phyloP scores from a whole-genome alignment of 2,797 vertebrate genomes.

The Phyllotis vaccarum region DNA sequence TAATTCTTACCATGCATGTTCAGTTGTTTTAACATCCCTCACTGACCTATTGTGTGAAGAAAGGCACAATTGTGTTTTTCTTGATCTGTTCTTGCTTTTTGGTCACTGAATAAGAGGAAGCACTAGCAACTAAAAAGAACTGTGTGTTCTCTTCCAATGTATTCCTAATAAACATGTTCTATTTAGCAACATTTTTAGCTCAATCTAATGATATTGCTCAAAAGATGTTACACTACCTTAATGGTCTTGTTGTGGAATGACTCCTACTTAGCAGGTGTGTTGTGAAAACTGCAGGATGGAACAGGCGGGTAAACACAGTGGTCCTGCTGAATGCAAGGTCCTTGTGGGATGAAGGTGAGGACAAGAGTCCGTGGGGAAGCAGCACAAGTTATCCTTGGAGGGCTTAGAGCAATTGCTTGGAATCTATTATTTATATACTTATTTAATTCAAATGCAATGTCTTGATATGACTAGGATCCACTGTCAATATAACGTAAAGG shows the following conservation, averaged over 20 bases:
- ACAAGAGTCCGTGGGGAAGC: neutral
- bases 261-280: neutral
- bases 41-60: neutral
- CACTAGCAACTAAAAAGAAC: slow-evolving; percentile 36
- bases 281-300: neutral
- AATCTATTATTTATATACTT: neutral
- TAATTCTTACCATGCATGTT: neutral
- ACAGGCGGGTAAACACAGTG: neutral
- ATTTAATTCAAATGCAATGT: neutral
- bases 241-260: neutral
- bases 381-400: neutral
- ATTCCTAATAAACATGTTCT: slow-evolving; percentile 27
- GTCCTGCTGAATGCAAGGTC: neutral
- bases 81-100: neutral
- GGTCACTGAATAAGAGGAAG: neutral
- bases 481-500: neutral
- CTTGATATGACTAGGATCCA: neutral
- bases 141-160: neutral
- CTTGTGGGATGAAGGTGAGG: neutral
- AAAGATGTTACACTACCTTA: slow-evolving; percentile 15
- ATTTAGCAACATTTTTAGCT: neutral
- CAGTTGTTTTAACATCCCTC: slow-evolving; percentile 16
- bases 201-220: neutral
- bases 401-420: neutral
- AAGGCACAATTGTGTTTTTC: neutral